These are phyloP conservation scores for Philypnodon macrostomus DNA, from an alignment of 2,797 vertebrate species.

Conservation along the genomic window DNA sequence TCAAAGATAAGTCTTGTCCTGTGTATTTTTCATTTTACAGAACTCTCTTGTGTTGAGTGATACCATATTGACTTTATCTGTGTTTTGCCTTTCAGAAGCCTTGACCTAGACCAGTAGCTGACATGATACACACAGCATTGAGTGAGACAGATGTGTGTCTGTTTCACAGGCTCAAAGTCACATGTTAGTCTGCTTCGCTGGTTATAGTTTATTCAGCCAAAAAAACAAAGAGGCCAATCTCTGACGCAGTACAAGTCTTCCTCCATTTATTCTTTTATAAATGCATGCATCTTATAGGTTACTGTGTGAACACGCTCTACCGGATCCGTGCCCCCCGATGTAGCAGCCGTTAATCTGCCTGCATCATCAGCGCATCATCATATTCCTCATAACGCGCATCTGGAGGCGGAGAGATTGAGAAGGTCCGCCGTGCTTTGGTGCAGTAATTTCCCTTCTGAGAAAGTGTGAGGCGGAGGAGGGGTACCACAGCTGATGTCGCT, in stretches of 20 bases:
- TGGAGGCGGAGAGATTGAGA: conserved; percentile 27
- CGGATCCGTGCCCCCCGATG: background rate
- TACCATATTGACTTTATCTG: conserved; percentile 5
- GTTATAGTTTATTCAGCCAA: conserved; percentile 14
- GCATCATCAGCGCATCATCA: conserved; percentile 9
- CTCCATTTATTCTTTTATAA: background rate
- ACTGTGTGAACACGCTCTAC: background rate
- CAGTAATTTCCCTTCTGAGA: conserved; percentile 60
- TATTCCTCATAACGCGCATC: conserved; percentile 38
- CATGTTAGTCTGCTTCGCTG: conserved; percentile 16
- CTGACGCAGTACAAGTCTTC: conserved; percentile 45
- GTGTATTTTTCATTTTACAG: background rate
- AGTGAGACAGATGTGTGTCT: conserved; percentile 31
- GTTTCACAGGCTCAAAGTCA: conserved; percentile 27
- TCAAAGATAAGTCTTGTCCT: background rate
- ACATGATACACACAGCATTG: conserved; percentile 17
- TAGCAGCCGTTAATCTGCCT: conserved; percentile 18
- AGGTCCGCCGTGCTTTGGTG: conserved; percentile 46
- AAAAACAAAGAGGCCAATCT: conserved; percentile 14
- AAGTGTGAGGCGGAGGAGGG: conserved; percentile 15
- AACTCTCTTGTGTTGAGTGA: background rate
- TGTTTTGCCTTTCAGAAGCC: conserved; percentile 12
- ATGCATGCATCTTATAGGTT: background rate
- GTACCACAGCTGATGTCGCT: conserved; percentile 38
- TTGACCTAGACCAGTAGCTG: conserved; percentile 15